Percentiles rank a stretch among this genome's conserved stretches.
phyloP scores from a whole-genome alignment of 2,888 invertebrate genomes.

The Nematopogon swammerdamellus region DNA sequence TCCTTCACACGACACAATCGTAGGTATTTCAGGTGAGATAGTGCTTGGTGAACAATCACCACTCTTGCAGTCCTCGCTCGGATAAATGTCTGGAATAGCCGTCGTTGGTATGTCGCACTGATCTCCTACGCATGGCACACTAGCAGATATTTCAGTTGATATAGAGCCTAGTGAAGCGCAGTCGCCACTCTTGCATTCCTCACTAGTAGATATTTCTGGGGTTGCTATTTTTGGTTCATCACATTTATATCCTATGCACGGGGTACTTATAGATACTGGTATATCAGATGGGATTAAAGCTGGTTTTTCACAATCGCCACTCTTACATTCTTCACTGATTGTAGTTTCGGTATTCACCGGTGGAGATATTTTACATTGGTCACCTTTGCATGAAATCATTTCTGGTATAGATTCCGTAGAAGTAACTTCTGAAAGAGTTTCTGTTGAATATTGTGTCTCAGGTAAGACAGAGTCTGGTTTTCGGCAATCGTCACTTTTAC shows the following conservation, averaged over 20 bases:
- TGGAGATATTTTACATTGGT: neutral
- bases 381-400: constrained; percentile 1
- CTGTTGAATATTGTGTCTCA: too few relatives aligned
- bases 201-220: neutral
- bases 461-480: too few relatives aligned
- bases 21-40: neutral
- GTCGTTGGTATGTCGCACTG: neutral
- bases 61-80: neutral
- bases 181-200: too few relatives aligned
- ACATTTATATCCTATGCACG: neutral
- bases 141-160: neutral
- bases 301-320: neutral
- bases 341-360: neutral
- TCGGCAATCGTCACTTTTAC: constrained; percentile 19
- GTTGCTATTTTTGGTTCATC: neutral
- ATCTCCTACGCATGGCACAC: neutral
- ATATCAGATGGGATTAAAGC: neutral
- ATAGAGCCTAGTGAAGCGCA: too few relatives aligned
- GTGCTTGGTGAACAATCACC: neutral
- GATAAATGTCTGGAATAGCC: neutral
- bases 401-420: too few relatives aligned
- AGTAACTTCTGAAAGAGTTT: too few relatives aligned
- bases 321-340: neutral
- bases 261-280: neutral
- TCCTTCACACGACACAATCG: neutral